These are phyloP conservation scores for Gibbula magus DNA, from an alignment of 2,888 invertebrate species.

Conservation along the genomic window DNA sequence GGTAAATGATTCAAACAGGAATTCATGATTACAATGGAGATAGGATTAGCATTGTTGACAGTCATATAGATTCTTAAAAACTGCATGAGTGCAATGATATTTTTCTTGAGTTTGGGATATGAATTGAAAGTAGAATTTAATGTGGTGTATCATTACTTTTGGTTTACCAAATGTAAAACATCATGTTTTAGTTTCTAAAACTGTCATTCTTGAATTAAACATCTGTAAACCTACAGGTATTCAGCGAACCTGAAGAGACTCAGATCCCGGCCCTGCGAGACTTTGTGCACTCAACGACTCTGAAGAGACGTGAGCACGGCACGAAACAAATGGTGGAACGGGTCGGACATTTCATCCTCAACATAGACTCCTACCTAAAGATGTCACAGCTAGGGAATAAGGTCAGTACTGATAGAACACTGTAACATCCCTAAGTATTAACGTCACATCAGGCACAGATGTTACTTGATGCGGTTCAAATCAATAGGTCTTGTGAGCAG, in stretches of 20 bases:
- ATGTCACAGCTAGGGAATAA: background rate
- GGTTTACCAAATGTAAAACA: no score
- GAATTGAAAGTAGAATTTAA: no score
- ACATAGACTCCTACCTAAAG: conserved; percentile 49
- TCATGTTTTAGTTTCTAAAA: no score
- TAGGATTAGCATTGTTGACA: no score
- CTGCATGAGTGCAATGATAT: no score
- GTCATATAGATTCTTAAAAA: no score
- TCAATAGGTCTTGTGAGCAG: background rate
- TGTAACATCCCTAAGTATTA: background rate
- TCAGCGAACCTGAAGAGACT: conserved; percentile 52
- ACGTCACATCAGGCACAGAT: background rate
- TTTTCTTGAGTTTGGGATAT: no score
- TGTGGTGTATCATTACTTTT: no score
- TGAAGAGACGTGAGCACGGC: conserved; percentile 37
- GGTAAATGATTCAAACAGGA: no score
- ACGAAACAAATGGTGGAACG: conserved; percentile 46
- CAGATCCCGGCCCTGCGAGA: conserved; percentile 52
- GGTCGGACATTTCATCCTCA: conserved; percentile 49
- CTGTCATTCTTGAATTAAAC: no score
- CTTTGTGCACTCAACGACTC: conserved; percentile 54
- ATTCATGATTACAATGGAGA: no score
- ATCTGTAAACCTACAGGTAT: conserved; percentile 57
- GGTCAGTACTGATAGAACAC: background rate
- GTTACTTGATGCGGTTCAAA: conserved; percentile 30